Evolutionary conservation across 2,113 vertebrate species (phyloP), one percentile per base, ranked within the genome.

Genomic region (Ophthalmolycus amberensis): DNA sequence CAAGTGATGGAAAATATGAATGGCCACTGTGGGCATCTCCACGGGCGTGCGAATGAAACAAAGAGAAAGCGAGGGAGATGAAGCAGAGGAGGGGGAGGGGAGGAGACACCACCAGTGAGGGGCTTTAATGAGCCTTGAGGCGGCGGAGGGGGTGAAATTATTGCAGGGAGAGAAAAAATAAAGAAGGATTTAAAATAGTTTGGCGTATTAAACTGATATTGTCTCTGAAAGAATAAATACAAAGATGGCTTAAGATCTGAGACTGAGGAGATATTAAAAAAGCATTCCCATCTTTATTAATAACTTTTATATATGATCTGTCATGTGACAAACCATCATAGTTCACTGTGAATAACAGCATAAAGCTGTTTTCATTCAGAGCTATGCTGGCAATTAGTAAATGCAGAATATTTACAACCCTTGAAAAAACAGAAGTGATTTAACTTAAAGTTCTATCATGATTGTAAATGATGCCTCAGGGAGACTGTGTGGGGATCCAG

Each of bases 1-100:
- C 77, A 66, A 89, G 84, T 82, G 86, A 86, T 70, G 54, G 80
- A 75, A 85, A 71, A 84, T 56, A 80, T 91, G 82, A 91, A 91
- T 87, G 86, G 79, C 37, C 52, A 69, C 78, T 64, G 64, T 77
- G 65, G 77, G 83, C 77, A 85, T 85, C 84, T 76, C 87, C 63
- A 83, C 79, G 77, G 91, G 89, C 58, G 38, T 54, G 58, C 69
- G 59, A 73, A 64, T 81, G 70, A 89, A 86, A 93, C 83, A 87
- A 87, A 89, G 80, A 79, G 69, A 83, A 22, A 29, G 73, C 63
- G 52, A 80, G 10, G 34, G 25, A 69, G 40, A 82, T 8, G 46
- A 72, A 75, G 77, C 40, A 62, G 63, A 40, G 56, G 3, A 25
- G 75, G 85, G 70, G 84, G 68, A 48, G 71, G 89, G 79, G 62